Percentiles rank a stretch among this genome's conserved stretches.
Evolutionary conservation across 2,797 vertebrate genomes (phyloP).

Genomic region (Siniperca scherzeri): DNA sequence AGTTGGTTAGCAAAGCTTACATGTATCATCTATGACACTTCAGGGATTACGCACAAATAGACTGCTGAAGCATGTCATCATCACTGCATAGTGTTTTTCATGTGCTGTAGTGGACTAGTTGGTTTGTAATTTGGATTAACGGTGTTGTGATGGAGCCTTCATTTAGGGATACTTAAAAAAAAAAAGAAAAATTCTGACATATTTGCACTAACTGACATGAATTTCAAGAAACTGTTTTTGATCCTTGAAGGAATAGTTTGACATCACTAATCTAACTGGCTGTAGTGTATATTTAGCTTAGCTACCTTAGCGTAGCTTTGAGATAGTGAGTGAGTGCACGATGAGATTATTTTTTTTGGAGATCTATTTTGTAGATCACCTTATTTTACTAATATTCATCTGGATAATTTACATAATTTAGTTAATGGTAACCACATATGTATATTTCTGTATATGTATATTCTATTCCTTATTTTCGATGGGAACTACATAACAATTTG

Average conservation of each 20-base stretch:
- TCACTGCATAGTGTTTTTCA: slow-evolving; percentile 33
- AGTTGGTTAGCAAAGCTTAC: slow-evolving; percentile 42
- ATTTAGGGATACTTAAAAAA: neutral
- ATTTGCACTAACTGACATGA: neutral
- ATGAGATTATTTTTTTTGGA: neutral
- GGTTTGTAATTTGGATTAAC: slow-evolving; percentile 48
- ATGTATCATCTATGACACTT: slow-evolving; percentile 62
- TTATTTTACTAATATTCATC: neutral
- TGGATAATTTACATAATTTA: neutral
- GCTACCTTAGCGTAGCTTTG: neutral
- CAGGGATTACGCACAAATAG: slow-evolving; percentile 56
- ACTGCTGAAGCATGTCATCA: slow-evolving; percentile 42
- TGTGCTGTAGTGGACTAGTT: slow-evolving; percentile 15
- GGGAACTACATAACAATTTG: no score
- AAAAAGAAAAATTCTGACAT: no score
- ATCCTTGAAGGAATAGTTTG: neutral
- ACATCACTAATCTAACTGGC: neutral
- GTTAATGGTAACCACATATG: neutral
- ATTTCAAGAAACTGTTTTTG: neutral
- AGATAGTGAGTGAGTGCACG: neutral
- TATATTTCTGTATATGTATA: neutral
- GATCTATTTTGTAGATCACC: neutral
- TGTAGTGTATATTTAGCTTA: neutral
- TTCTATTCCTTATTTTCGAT: no score
- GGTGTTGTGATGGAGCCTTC: slow-evolving; percentile 8